phyloP scores from a whole-genome alignment of 2,113 vertebrate genomes.

The Marcusenius ussheri region DNA sequence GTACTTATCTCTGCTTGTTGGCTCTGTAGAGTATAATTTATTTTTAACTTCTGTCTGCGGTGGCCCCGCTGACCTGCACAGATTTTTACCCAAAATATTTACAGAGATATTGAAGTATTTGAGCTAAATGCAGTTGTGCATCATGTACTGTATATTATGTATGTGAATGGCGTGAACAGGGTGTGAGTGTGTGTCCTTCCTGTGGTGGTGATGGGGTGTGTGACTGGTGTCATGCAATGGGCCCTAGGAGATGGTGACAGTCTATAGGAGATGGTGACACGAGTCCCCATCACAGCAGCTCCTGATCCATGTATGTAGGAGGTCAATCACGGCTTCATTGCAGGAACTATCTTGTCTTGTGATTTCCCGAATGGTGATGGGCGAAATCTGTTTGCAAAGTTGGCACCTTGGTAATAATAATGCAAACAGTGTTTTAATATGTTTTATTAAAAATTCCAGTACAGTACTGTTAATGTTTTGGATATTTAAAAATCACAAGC shows the following conservation, averaged over 20 bases:
- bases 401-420: not conserved
- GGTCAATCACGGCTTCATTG: not conserved
- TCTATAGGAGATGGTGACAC: not conserved
- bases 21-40: not conserved
- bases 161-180: not conserved
- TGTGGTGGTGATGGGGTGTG: not conserved
- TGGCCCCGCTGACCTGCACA: not conserved
- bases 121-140: not conserved
- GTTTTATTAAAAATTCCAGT: conserved; percentile 65
- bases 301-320: not conserved
- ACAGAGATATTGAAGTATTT: not conserved
- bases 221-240: not conserved
- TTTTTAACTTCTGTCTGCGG: not conserved
- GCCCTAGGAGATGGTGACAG: not conserved
- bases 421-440: conserved; percentile 34
- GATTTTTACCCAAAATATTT: not conserved
- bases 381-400: conserved; percentile 22
- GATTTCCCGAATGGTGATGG: not conserved
- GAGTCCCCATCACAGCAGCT: not conserved
- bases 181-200: not conserved
- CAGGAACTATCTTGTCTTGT: not conserved
- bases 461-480: conserved; percentile 39
- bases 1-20: not conserved
- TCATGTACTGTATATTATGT: not conserved
- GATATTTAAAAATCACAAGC: conserved; percentile 49